phyloP scores from a whole-genome alignment of 1,140 invertebrate species.

The Mycetomoellerius zeteki region DNA sequence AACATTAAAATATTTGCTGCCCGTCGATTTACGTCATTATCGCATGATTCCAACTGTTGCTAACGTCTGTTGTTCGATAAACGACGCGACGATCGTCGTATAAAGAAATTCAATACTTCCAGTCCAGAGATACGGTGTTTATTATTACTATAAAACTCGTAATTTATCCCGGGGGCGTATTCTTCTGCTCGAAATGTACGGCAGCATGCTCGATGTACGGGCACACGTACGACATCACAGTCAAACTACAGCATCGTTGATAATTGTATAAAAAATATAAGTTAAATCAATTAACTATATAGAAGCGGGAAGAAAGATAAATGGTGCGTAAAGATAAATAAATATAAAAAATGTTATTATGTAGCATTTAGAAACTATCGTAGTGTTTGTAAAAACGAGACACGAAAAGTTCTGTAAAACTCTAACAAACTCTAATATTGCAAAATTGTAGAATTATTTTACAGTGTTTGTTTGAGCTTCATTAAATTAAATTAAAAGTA shows the following conservation, averaged over 20 bases:
- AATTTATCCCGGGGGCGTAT: constrained; percentile 63
- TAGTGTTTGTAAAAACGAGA: not conserved
- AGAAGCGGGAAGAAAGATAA: not conserved
- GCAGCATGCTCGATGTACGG: not conserved
- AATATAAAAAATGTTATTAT: not conserved
- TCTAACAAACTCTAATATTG: not conserved
- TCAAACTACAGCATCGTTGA: not conserved
- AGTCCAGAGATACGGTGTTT: constrained; percentile 44
- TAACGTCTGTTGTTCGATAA: constrained; percentile 49
- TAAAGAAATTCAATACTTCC: constrained; percentile 41
- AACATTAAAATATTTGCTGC: constrained; percentile 12
- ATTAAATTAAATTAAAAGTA: not conserved
- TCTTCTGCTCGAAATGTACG: constrained; percentile 15
- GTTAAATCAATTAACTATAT: not conserved
- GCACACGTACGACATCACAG: too few relatives aligned
- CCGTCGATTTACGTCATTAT: constrained; percentile 36
- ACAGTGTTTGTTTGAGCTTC: not conserved
- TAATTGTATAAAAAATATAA: not conserved
- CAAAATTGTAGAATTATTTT: constrained; percentile 12
- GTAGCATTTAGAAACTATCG: not conserved
- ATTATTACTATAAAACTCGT: constrained; percentile 41
- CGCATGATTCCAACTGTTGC: constrained; percentile 32
- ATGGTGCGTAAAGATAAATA: not conserved
- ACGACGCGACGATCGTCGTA: not conserved
- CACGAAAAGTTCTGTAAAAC: not conserved